Conservation (phyloP, 2,113 vertebrate genomes). For the Glaucomys volans region DNA sequence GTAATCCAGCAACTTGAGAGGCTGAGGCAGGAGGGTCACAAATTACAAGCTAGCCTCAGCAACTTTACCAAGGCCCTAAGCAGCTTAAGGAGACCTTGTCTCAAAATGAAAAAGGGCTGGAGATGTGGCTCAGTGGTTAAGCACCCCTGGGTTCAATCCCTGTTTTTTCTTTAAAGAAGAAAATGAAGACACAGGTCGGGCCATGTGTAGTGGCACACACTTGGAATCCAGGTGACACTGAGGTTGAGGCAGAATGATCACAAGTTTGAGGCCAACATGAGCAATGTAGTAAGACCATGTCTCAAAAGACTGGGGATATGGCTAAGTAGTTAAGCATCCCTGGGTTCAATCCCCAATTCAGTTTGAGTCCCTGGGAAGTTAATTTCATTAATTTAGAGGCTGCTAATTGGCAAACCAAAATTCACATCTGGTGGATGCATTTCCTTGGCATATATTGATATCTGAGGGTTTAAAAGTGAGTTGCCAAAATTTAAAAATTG, state of each 20-base stretch:
- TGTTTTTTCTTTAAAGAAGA: no score
- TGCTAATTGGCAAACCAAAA: conserved; percentile 3
- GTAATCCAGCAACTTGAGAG: not conserved
- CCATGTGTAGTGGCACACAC: no score
- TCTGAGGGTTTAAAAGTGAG: not conserved
- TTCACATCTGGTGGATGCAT: not conserved
- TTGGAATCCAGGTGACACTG: no score
- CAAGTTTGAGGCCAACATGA: no score
- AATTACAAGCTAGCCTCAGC: no score
- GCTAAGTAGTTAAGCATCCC: not conserved
- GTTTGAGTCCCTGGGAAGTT: not conserved
- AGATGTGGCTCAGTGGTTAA: not conserved
- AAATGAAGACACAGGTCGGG: no score
- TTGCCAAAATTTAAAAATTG: conserved; percentile 21
- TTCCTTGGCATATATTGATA: conserved; percentile 9
- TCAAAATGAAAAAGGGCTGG: not conserved
- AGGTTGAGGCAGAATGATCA: no score
- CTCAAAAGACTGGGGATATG: not conserved
- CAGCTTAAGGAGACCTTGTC: no score
- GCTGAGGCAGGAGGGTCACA: not conserved
- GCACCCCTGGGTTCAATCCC: not conserved
- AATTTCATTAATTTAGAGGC: conserved; percentile 60
- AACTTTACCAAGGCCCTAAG: no score
- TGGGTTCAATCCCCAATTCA: not conserved
- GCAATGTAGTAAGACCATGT: no score